A percentile compares a stretch with the other conserved stretches of the same genome.
phyloP scores from a whole-genome alignment of 1,140 invertebrate species.

The Pentalonia nigronervosa region DNA sequence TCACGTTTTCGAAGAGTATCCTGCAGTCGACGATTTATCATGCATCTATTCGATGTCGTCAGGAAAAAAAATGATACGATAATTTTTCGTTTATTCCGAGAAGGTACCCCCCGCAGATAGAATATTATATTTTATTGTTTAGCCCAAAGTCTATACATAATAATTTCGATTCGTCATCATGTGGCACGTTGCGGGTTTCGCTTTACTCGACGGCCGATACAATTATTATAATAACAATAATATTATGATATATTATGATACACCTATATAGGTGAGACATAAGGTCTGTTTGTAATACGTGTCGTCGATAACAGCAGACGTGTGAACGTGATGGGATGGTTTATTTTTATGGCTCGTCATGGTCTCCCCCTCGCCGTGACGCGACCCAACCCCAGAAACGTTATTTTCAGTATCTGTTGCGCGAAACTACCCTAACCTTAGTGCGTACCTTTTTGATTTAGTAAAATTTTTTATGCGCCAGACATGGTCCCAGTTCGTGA shows the following conservation, averaged over 20 bases:
- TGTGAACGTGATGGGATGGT: not conserved
- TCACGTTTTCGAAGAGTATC: not conserved
- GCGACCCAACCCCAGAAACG: not conserved
- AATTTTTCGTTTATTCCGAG: not conserved
- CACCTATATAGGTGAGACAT: not conserved
- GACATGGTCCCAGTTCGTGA: not conserved
- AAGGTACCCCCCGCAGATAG: not conserved
- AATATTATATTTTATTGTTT: not conserved
- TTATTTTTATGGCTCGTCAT: conserved; percentile 17
- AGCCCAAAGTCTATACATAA: not conserved
- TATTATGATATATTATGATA: not conserved
- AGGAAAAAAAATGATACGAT: not conserved
- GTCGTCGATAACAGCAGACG: not conserved
- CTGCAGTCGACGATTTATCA: not conserved
- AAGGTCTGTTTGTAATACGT: not conserved
- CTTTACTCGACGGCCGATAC: not conserved
- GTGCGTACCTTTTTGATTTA: not conserved
- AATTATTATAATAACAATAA: not conserved
- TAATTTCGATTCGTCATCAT: conserved; percentile 15
- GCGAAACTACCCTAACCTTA: too few species aligned
- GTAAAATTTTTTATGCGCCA: not conserved
- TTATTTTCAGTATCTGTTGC: not conserved
- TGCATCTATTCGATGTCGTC: not conserved
- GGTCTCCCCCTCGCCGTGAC: too few species aligned
- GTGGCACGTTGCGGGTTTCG: not conserved